Conservation (phyloP, 2,113 vertebrate species). For the Gobiocypris rarus region DNA sequence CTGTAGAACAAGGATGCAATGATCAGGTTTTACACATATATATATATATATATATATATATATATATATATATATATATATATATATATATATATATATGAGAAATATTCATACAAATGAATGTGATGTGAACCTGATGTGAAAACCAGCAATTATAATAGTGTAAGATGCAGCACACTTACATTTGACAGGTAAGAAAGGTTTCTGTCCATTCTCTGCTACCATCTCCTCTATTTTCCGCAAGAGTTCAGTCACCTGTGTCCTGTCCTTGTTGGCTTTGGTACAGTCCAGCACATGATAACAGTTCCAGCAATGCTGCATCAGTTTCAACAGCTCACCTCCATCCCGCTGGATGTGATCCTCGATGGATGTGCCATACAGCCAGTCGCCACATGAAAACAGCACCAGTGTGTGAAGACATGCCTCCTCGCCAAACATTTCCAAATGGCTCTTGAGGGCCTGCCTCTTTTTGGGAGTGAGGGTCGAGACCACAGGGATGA, state of each 20-base stretch:
- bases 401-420: constrained; percentile 78
- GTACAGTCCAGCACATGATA: constrained; percentile 80
- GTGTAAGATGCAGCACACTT: constrained; percentile 60
- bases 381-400: constrained; percentile 79
- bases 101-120: not conserved
- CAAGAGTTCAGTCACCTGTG: constrained; percentile 73
- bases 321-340: constrained; percentile 73
- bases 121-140: too few relatives aligned
- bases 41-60: too few relatives aligned
- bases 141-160: not conserved
- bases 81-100: too few relatives aligned
- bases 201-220: constrained; percentile 73
- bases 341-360: constrained; percentile 77
- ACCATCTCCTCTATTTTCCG: constrained; percentile 80
- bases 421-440: constrained; percentile 73
- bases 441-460: constrained; percentile 75
- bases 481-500: constrained; percentile 76
- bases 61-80: too few relatives aligned
- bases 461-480: constrained; percentile 75
- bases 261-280: constrained; percentile 67
- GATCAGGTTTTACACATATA: not conserved
- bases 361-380: constrained; percentile 76
- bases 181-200: constrained; percentile 75
- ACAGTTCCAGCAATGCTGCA: constrained; percentile 76
- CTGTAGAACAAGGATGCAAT: constrained; percentile 27